Base-by-base conservation (phyloP, 2,888 invertebrate species). In the Aporophyla lueneburgensis region DNA sequence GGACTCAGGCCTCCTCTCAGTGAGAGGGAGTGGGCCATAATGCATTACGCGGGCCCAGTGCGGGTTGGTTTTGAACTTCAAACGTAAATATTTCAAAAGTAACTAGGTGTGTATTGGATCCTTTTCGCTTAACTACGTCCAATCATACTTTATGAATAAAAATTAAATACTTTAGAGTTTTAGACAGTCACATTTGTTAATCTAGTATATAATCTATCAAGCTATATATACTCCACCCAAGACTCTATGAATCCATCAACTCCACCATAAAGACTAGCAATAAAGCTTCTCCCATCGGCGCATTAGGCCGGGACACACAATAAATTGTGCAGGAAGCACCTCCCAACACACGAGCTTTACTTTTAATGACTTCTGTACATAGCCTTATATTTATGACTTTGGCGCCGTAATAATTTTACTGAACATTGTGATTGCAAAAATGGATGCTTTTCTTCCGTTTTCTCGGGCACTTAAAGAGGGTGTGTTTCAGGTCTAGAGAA, bases 331-430 rank as follows among this genome's bases (percentile, higher is more conserved):
- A 80, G 66, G 74, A 84, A 84, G 79, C 81, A 83, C 83, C 84
- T 82, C 77, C 84, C 73, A 76, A 84, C 80, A 81, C 83, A 78
- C 67, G 74, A 83, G 89, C 90, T 89, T 86, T 90, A 89, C 89
- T 90, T 89, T 89, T 90, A 90, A 90, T 88, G 90, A 90, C 88
- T 89, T 89, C 81, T 72, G 79, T 84, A 87, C 73, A 83, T 80
- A 73, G 74, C 76, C 62, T 81, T 86, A 83, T 87, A 87, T 87
- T 87, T 87, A 87, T 84, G 87, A 79, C 59, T 78, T 63, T 40
- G 61, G 40, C 63, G 56, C 49, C 49, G 68, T 84, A 74, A 87
- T 87, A 86, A 86, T 86, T 87, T 86, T 68, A 81, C 78, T 70
- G 65, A 82, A 80, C 58, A 76, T 71, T 85, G 74, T 78, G 74